Evolutionary conservation across 2,888 invertebrate species (phyloP).

Genomic region (Sceliomorpha sp.): DNA sequence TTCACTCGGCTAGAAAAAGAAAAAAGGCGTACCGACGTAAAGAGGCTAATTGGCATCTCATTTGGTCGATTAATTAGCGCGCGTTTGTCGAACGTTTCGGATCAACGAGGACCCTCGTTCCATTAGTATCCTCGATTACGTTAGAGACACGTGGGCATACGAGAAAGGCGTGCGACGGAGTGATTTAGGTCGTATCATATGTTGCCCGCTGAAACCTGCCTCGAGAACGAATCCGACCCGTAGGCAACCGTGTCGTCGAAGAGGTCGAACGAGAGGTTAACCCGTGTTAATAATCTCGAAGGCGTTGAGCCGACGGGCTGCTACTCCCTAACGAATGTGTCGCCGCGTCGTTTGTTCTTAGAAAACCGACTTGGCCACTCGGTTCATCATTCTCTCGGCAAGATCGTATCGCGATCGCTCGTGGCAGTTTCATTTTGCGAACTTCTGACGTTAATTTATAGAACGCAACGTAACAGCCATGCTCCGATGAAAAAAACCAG

Average conservation of each 20-base stretch:
- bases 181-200: conserved; percentile 63
- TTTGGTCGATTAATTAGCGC: conserved; percentile 57
- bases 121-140: conserved; percentile 12
- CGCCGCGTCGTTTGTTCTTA: conserved; percentile 43
- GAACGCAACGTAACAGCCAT: too few relatives aligned
- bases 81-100: conserved; percentile 22
- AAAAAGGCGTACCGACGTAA: conserved; percentile 31
- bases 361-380: conserved; percentile 31
- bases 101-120: conserved; percentile 7
- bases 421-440: conserved; percentile 22
- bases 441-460: conserved; percentile 45
- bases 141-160: conserved; percentile 14
- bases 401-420: conserved; percentile 30
- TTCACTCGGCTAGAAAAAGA: conserved; percentile 13
- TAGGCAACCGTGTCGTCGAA: conserved; percentile 37
- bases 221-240: conserved; percentile 10
- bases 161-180: conserved; percentile 50
- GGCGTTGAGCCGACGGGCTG: conserved; percentile 52
- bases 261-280: conserved; percentile 45
- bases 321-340: conserved; percentile 45
- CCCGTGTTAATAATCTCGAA: conserved; percentile 52
- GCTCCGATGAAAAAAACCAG: too few relatives aligned
- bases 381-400: conserved; percentile 32
- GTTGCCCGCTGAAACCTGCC: conserved; percentile 22
- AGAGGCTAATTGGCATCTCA: conserved; percentile 51